These are phyloP conservation scores for Eledone cirrhosa DNA, from an alignment of 2,888 invertebrate species.

Conservation along the genomic window DNA sequence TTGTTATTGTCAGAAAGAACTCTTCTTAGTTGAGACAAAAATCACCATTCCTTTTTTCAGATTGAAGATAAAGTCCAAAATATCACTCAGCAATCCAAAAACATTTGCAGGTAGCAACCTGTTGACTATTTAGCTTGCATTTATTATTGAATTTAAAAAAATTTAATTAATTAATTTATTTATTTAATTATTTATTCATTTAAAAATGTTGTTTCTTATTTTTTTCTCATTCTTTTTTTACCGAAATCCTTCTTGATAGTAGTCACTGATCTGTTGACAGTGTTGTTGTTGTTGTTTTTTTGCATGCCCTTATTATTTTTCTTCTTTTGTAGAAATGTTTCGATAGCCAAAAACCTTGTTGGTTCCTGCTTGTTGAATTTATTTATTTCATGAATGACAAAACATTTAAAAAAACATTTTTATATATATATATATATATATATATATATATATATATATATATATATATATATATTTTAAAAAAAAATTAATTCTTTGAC, in stretches of 20 bases:
- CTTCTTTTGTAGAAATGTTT: constrained; percentile 27
- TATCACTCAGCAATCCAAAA: constrained; percentile 12
- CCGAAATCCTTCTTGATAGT: constrained; percentile 12
- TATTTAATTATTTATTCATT: no score
- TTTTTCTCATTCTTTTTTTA: neutral
- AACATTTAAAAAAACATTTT: no score
- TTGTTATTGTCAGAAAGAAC: neutral
- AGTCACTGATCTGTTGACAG: constrained; percentile 26
- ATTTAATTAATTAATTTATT: no score
- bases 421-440: neutral
- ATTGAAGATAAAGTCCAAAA: constrained; percentile 27
- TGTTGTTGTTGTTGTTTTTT: no score
- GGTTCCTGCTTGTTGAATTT: constrained; percentile 28
- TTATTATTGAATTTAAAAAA: constrained; percentile 5
- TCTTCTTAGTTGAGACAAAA: neutral
- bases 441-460: no score
- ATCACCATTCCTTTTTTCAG: constrained; percentile 28
- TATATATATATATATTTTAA: no score
- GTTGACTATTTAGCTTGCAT: constrained; percentile 31
- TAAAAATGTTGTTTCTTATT: neutral
- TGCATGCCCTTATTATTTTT: constrained; percentile 21
- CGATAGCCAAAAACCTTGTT: constrained; percentile 25
- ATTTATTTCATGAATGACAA: constrained; percentile 22
- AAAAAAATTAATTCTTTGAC: no score
- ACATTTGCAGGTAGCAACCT: constrained; percentile 23